Conservation (phyloP, 2,113 vertebrate species). For the Silurus meridionalis region DNA sequence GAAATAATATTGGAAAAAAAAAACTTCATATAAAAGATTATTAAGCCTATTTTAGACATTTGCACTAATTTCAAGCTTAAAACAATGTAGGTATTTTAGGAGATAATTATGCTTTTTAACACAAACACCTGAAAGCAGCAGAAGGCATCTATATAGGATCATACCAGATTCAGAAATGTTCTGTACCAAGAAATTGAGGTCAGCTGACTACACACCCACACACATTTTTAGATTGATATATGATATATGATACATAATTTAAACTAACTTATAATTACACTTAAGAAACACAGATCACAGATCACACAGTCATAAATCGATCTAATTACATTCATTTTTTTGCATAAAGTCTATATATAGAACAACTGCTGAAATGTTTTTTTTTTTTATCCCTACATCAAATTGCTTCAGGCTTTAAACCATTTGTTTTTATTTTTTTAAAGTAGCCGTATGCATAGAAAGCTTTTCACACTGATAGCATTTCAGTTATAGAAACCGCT, state of each 20-base stretch:
- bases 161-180: no score
- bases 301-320: not conserved
- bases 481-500: not conserved
- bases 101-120: not conserved
- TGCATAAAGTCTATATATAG: not conserved
- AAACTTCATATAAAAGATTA: not conserved
- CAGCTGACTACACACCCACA: not conserved
- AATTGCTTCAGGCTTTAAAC: not conserved
- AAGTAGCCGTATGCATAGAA: not conserved
- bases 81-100: not conserved
- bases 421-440: not conserved
- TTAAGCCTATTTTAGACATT: not conserved
- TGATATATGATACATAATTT: not conserved
- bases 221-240: not conserved
- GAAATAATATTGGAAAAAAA: not conserved
- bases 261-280: not conserved
- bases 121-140: not conserved
- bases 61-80: not conserved
- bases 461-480: not conserved
- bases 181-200: no score
- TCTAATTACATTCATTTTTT: not conserved
- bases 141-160: no score
- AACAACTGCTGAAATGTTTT: not conserved
- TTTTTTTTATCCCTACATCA: not conserved
- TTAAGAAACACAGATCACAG: not conserved